phyloP scores from a whole-genome alignment of 1,140 invertebrate genomes.

The Psix sp. region DNA sequence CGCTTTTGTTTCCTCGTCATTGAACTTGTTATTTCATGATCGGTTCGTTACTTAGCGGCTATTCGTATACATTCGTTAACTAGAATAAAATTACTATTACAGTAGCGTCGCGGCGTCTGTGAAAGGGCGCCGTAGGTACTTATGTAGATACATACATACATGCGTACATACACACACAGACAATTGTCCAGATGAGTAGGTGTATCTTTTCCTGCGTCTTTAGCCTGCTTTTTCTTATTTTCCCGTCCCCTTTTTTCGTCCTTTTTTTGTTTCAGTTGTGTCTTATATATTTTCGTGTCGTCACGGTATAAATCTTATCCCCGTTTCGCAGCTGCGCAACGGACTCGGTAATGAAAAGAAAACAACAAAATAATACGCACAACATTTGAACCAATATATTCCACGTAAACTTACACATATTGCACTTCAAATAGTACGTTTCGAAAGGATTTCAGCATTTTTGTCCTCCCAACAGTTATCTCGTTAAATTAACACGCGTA shows the following conservation, averaged over 20 bases:
- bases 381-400: constrained; percentile 47
- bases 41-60: constrained; percentile 70
- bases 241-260: constrained; percentile 37
- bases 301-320: constrained; percentile 57
- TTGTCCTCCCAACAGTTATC: constrained; percentile 10
- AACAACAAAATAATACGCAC: constrained; percentile 56
- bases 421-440: constrained; percentile 50
- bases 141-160: constrained; percentile 71
- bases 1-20: constrained; percentile 53
- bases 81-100: constrained; percentile 76
- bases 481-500: constrained; percentile 44
- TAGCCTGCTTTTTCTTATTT: constrained; percentile 46
- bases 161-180: constrained; percentile 55
- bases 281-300: constrained; percentile 59
- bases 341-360: constrained; percentile 59
- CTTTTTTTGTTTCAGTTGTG: constrained; percentile 50
- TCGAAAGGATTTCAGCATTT: constrained; percentile 28
- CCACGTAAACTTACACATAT: constrained; percentile 54
- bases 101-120: constrained; percentile 68
- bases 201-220: constrained; percentile 53
- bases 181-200: constrained; percentile 49
- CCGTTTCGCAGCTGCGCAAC: constrained; percentile 59
- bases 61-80: constrained; percentile 78
- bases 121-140: constrained; percentile 61
- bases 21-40: constrained; percentile 49